Evolutionary conservation across 1,140 invertebrate species (phyloP).

Genomic region (Rhagoletis pomonella): DNA sequence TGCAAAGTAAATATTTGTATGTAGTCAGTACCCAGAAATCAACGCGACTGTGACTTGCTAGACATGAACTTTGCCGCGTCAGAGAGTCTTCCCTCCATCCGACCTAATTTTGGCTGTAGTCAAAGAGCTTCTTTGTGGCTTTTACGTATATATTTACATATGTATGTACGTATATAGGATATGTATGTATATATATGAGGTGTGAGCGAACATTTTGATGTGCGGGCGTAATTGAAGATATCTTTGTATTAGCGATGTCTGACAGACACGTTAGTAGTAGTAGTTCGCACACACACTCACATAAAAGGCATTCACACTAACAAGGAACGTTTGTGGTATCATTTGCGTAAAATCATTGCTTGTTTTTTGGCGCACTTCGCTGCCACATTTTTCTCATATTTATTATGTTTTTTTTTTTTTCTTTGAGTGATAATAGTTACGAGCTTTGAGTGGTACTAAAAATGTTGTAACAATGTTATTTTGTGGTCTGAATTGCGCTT

Average conservation of each 20-base stretch:
- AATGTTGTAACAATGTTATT: conserved; percentile 4
- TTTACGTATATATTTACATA: neutral
- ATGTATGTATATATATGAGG: neutral
- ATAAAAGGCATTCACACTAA: neutral
- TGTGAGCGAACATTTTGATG: neutral
- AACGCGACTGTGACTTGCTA: neutral
- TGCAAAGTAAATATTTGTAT: neutral
- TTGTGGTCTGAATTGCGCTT: neutral
- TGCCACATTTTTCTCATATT: neutral
- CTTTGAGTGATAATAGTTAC: neutral
- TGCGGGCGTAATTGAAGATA: neutral
- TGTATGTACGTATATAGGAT: too few species aligned
- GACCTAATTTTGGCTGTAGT: neutral
- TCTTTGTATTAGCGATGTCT: neutral
- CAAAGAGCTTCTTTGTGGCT: neutral
- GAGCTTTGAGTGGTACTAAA: neutral
- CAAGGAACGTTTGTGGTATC: neutral
- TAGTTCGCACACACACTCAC: neutral
- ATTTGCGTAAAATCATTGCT: neutral
- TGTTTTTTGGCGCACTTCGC: neutral
- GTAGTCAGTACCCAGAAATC: neutral
- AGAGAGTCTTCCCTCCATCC: neutral
- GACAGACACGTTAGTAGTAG: neutral
- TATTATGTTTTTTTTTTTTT: conserved; percentile 8
- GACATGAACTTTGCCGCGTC: neutral